These are phyloP conservation scores for Neocloeon triangulifer DNA, from an alignment of 1,140 invertebrate species.

Conservation along the genomic window DNA sequence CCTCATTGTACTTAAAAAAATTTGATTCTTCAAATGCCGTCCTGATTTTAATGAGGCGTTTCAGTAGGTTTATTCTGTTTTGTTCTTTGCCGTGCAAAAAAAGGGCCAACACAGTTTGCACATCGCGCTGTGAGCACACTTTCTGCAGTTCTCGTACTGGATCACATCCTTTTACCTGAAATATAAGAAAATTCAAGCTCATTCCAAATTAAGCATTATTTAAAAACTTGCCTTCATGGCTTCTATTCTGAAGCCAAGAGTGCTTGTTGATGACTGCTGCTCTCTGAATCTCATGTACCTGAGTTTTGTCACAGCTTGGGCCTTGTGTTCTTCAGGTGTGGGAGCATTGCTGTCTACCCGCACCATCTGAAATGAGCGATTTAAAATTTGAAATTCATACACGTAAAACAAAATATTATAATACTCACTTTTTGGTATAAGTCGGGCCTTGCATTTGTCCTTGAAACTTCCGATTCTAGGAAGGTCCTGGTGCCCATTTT, in stretches of 20 bases:
- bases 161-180: constrained; percentile 15
- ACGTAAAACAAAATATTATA: constrained; percentile 1
- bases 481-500: constrained; percentile 87
- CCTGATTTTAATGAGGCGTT: constrained; percentile 53
- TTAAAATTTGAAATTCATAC: constrained; percentile 12
- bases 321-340: constrained; percentile 52
- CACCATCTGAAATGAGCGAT: constrained; percentile 51
- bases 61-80: constrained; percentile 41
- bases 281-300: constrained; percentile 92
- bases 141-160: constrained; percentile 28
- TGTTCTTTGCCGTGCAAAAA: constrained; percentile 47
- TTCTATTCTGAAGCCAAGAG: constrained; percentile 87
- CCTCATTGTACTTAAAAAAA: constrained; percentile 79
- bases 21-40: constrained; percentile 56
- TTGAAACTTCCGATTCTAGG: constrained; percentile 61
- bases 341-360: constrained; percentile 69
- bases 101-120: constrained; percentile 43
- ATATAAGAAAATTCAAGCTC: constrained; percentile 9
- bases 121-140: constrained; percentile 49
- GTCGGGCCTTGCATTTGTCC: constrained; percentile 28
- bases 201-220: neutral
- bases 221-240: constrained; percentile 57
- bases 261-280: constrained; percentile 73
- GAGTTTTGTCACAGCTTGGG: constrained; percentile 69
- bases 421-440: constrained; percentile 46